phyloP scores from a whole-genome alignment of 2,797 vertebrate genomes.

The Centropyge bicolor region DNA sequence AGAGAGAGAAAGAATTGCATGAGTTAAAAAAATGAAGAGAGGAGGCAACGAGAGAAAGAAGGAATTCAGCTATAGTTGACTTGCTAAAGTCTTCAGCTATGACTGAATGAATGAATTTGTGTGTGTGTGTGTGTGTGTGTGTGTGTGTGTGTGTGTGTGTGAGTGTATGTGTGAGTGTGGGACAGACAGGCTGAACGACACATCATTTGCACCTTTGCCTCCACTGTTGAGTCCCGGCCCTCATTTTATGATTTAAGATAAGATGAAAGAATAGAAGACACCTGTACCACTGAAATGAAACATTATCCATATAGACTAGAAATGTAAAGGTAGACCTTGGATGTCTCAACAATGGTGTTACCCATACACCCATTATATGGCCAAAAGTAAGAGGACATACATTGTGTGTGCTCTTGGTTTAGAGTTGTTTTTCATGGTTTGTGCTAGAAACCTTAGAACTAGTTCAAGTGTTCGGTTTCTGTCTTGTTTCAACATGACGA shows the following conservation, averaged over 20 bases:
- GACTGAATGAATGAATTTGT: constrained; percentile 28
- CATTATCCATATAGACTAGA: background rate
- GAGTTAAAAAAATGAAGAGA: constrained; percentile 20
- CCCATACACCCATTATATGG: background rate
- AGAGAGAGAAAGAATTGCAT: constrained; percentile 17
- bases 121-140: constrained; percentile 14
- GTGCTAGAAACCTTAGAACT: background rate
- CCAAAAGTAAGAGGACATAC: background rate
- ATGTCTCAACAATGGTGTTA: background rate
- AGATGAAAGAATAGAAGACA: background rate
- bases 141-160: no score
- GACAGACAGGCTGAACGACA: constrained; percentile 16
- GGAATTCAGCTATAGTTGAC: constrained; percentile 15
- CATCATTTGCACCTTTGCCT: background rate
- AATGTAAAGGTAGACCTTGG: background rate
- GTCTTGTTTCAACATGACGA: background rate
- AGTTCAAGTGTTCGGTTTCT: background rate
- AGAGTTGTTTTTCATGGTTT: background rate
- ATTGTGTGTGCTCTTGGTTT: background rate
- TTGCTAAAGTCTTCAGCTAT: constrained; percentile 22
- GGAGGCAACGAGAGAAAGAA: constrained; percentile 6
- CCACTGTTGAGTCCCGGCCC: background rate
- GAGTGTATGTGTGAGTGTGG: no score
- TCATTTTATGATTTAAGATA: background rate
- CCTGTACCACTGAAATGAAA: background rate